Conservation (phyloP, 2,113 vertebrate genomes). For the Sisor rabdophorus region DNA sequence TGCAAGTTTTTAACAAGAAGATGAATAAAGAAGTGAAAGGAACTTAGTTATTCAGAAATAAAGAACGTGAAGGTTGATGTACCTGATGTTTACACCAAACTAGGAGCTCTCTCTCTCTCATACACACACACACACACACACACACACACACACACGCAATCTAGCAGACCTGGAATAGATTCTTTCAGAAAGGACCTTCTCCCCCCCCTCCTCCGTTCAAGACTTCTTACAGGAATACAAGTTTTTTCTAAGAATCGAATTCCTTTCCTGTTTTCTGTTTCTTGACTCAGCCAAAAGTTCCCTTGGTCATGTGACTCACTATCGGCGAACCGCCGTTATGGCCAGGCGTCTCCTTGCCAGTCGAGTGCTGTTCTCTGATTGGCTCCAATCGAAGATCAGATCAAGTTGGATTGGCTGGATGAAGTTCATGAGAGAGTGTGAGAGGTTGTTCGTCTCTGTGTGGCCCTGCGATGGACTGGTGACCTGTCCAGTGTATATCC, state of each 20-base stretch:
- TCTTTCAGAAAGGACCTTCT: no score
- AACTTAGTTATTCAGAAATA: not conserved
- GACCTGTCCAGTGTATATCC: no score
- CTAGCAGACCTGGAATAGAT: not conserved
- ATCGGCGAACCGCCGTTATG: not conserved
- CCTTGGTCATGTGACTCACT: constrained; percentile 5
- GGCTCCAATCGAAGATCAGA: not conserved
- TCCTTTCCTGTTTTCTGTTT: constrained; percentile 4
- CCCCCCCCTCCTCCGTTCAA: not conserved
- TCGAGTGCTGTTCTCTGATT: constrained; percentile 3
- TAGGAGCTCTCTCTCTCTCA: not conserved
- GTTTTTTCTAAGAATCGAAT: not conserved
- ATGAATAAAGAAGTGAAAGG: no score
- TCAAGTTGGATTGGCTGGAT: constrained; percentile 9
- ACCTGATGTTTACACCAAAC: not conserved
- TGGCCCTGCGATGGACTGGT: no score
- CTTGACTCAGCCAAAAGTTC: constrained; percentile 16
- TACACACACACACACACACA: not conserved
- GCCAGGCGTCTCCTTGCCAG: not conserved
- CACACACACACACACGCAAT: constrained; percentile 18
- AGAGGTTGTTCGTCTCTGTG: no score
- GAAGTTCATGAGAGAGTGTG: constrained; percentile 22
- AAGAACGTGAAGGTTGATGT: not conserved
- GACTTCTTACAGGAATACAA: not conserved
- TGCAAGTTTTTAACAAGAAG: no score